Conservation (phyloP, 2,113 vertebrate genomes). For the Cacatua alba region DNA sequence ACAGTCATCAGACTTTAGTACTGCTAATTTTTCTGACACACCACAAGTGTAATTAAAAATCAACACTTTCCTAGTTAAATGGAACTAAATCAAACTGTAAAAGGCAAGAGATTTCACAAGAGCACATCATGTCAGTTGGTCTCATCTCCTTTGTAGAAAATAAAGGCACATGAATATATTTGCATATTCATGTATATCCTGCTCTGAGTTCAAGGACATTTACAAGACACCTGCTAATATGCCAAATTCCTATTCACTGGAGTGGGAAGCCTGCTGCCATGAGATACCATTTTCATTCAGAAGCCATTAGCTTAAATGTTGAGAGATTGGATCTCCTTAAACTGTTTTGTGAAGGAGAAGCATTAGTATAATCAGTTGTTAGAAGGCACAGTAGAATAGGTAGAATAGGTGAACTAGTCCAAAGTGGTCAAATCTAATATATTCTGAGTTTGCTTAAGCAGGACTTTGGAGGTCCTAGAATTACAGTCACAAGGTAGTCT, state of each 20-base stretch:
- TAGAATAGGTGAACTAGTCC: neutral
- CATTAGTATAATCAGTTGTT: neutral
- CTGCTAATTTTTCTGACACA: neutral
- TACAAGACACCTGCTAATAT: neutral
- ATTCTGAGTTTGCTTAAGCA: neutral
- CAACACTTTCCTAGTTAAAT: neutral
- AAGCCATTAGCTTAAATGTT: neutral
- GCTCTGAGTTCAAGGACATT: neutral
- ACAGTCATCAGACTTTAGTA: neutral
- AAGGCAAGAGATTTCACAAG: neutral
- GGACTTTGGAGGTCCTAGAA: neutral
- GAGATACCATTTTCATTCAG: neutral
- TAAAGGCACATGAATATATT: neutral
- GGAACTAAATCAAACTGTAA: neutral
- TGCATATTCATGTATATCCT: neutral
- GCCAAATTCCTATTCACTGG: neutral
- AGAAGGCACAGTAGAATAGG: neutral
- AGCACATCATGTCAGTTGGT: neutral
- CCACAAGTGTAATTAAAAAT: neutral
- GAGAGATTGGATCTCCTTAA: neutral
- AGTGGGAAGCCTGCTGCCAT: neutral
- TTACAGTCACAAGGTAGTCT: neutral
- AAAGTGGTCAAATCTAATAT: neutral
- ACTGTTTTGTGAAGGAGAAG: neutral
- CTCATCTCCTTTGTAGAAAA: neutral